Percentiles rank a stretch among this genome's conserved stretches.
These are phyloP conservation scores for Platalea minor DNA, from an alignment of 2,797 vertebrate species.

Conservation along the genomic window DNA sequence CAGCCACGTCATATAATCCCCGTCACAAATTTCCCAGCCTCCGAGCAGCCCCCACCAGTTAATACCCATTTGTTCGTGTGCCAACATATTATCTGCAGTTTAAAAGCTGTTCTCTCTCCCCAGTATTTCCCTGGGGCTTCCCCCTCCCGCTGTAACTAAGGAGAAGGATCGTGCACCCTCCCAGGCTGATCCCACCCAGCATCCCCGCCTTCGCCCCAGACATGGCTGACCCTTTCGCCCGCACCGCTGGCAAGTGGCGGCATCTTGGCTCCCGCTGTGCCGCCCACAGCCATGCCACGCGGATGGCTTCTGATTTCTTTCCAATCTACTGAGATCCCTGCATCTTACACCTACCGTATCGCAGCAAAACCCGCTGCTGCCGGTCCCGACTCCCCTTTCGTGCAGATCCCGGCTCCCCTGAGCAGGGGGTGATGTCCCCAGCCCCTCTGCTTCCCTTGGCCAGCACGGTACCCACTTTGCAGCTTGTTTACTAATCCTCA, in stretches of 20 bases:
- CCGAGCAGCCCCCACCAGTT: background rate
- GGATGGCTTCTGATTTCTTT: background rate
- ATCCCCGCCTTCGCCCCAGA: background rate
- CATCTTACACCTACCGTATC: background rate
- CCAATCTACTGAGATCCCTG: fast-evolving
- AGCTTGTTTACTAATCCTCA: background rate
- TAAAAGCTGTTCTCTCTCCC: background rate
- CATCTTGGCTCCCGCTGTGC: fast-evolving
- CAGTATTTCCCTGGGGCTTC: background rate
- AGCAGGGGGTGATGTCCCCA: background rate
- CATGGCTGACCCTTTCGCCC: fast-evolving
- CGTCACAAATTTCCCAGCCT: conserved; percentile 17
- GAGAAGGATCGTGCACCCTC: background rate
- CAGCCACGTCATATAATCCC: conserved; percentile 6
- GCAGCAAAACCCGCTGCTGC: background rate
- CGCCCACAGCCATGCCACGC: background rate
- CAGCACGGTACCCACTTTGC: fast-evolving
- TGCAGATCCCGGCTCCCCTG: background rate
- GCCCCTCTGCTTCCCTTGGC: background rate
- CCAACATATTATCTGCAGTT: background rate
- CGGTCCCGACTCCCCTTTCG: background rate
- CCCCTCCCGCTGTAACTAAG: background rate
- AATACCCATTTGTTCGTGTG: conserved; percentile 23
- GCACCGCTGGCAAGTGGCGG: background rate
- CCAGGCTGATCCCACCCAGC: background rate